Evolutionary conservation across 2,797 vertebrate species (phyloP).

Genomic region (Huso huso): DNA sequence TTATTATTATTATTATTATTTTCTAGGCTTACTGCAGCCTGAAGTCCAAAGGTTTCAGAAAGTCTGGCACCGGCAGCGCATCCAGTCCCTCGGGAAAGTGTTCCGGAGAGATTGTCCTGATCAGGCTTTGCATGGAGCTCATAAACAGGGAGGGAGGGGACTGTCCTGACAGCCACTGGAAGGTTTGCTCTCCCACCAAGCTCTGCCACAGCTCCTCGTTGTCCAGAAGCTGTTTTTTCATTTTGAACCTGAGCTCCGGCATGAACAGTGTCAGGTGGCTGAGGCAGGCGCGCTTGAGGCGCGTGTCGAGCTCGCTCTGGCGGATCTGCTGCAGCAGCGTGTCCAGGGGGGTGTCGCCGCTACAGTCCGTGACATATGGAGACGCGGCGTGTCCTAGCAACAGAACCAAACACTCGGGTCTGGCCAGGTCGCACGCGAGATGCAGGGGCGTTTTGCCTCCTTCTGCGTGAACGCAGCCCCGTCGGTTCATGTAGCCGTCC

Average conservation of each 20-base stretch:
- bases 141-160: slow-evolving; percentile 72
- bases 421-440: slow-evolving; percentile 73
- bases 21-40: slow-evolving; percentile 38
- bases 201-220: slow-evolving; percentile 63
- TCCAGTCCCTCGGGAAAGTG: slow-evolving; percentile 68
- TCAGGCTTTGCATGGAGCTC: slow-evolving; percentile 74
- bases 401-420: slow-evolving; percentile 73
- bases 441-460: slow-evolving; percentile 73
- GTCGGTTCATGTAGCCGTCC: slow-evolving; percentile 58
- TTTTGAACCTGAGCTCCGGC: slow-evolving; percentile 42
- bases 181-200: slow-evolving; percentile 67
- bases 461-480: slow-evolving; percentile 69
- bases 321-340: slow-evolving; percentile 62
- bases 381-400: slow-evolving; percentile 73
- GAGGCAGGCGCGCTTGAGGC: slow-evolving; percentile 61
- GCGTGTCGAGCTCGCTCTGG: slow-evolving; percentile 30
- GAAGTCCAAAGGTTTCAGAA: slow-evolving; percentile 73
- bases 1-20: too few species aligned
- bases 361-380: slow-evolving; percentile 49
- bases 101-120: slow-evolving; percentile 59
- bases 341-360: slow-evolving; percentile 64
- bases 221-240: slow-evolving; percentile 52
- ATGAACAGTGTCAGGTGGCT: slow-evolving; percentile 78
- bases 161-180: slow-evolving; percentile 68
- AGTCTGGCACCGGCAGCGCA: slow-evolving; percentile 67